Base-by-base conservation (phyloP, 2,797 vertebrate genomes). In the Fistularia commersonii region DNA sequence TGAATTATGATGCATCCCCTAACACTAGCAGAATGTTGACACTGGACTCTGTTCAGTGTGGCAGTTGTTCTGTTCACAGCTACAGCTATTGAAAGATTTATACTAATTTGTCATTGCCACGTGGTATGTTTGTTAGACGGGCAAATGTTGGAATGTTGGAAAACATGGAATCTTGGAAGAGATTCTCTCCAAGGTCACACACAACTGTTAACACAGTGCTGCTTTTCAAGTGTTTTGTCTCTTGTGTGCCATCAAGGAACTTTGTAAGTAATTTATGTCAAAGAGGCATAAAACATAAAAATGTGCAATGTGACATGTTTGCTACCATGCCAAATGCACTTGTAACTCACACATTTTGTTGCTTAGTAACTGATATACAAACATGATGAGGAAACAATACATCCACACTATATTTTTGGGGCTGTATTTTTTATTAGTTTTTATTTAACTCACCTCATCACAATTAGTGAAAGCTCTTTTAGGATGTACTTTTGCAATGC, bases 81-180 rank as follows among this genome's bases (percentile, higher is more conserved):
- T 45, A 41, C 52, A 48, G 77, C 78, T 77, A 72, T 51, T 41
- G 13, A 72, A 49, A 32, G 52, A 64, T 53, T 64, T 42, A 31
- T 44, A 8, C 50, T 59, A n/a, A 23, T 40, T 37, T 50, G 59
- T 51, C 23, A 32, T 45, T 35, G 48, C 58, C 79, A 82, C 76
- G 83, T 86, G 84, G 79, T 85, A 66, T 75, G 43, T 74, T 35
- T 80, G 84, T 85, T 77, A 80, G 44, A 57, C 52, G 76, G 78
- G 50, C 56, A 64, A 13, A 68, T 68, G 54, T 51, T 62, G 56
- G 57, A 60, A 46, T 62, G 54, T 72, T 71, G 76, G 74, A 77
- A 72, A 79, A 71, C 51, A 57, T 38, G 37, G 61, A 60, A 45
- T 61, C 41, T 61, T 76, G 78, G 72, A 69, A 57, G n/a, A n/a